Percentiles rank a stretch among this genome's conserved stretches.
These are phyloP conservation scores for Pissodes strobi DNA, from an alignment of 1,140 invertebrate species.

Conservation along the genomic window DNA sequence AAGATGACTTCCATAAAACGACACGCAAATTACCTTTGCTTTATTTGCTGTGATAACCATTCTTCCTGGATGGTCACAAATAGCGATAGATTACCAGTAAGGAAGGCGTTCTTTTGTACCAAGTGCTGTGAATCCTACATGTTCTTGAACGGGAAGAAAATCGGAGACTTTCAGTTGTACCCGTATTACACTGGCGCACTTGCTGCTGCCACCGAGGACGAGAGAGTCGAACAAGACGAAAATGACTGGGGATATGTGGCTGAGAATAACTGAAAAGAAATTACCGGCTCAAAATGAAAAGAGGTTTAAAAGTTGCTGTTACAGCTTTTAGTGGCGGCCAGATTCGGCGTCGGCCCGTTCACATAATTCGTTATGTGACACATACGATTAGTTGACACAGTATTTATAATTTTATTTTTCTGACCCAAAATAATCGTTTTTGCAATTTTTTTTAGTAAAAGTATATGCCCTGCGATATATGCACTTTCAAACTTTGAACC, in stretches of 20 bases:
- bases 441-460: no score
- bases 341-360: no score
- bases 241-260: background rate
- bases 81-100: constrained; percentile 65
- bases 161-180: constrained; percentile 63
- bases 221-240: background rate
- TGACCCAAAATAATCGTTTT: no score
- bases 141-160: constrained; percentile 64
- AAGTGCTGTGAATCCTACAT: constrained; percentile 68
- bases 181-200: constrained; percentile 46
- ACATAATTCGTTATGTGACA: no score
- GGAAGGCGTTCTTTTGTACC: constrained; percentile 69
- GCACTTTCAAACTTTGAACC: no score
- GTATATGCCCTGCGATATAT: no score
- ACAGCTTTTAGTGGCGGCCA: no score
- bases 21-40: constrained; percentile 57
- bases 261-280: no score
- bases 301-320: no score
- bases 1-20: constrained; percentile 56
- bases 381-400: no score
- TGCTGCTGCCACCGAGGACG: background rate
- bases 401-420: no score
- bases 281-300: no score
- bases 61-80: constrained; percentile 65
- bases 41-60: constrained; percentile 58